phyloP scores from a whole-genome alignment of 2,113 vertebrate genomes.

The Carassius carassius region DNA sequence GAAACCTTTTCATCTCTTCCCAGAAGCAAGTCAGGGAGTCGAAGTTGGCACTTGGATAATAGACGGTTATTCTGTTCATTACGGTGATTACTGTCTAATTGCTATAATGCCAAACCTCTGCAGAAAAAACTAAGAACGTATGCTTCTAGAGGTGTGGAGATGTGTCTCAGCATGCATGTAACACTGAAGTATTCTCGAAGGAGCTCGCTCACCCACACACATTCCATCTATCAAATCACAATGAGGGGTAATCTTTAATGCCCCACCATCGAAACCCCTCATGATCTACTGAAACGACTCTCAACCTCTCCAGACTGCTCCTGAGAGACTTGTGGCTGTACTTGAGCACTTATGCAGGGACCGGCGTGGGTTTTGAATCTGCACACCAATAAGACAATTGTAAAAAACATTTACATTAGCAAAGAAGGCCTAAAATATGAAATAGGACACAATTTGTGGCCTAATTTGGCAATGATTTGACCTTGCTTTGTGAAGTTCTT shows the following conservation, averaged over 20 bases:
- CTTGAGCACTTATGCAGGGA: constrained; percentile 7
- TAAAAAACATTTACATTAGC: not conserved
- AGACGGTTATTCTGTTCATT: constrained; percentile 19
- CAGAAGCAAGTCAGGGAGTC: not conserved
- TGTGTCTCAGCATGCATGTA: constrained; percentile 31
- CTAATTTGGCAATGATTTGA: not conserved
- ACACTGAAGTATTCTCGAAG: constrained; percentile 4
- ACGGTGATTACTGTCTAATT: constrained; percentile 29
- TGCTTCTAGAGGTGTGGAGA: constrained; percentile 25
- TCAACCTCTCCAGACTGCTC: constrained; percentile 21
- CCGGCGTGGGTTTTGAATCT: constrained; percentile 15
- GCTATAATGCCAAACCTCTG: constrained; percentile 14
- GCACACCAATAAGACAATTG: not conserved
- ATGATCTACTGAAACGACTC: not conserved
- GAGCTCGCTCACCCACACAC: constrained; percentile 20
- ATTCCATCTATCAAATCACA: not conserved
- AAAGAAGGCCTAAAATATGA: not conserved
- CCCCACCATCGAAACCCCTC: not conserved
- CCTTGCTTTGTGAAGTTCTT: no score
- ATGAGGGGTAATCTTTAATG: constrained; percentile 15
- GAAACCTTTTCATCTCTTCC: not conserved
- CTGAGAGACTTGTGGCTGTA: not conserved
- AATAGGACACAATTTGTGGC: not conserved
- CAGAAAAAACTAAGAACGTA: constrained; percentile 1
- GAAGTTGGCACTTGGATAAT: constrained; percentile 13